Conservation (phyloP, 2,113 vertebrate species). For the Haemorhous mexicanus region DNA sequence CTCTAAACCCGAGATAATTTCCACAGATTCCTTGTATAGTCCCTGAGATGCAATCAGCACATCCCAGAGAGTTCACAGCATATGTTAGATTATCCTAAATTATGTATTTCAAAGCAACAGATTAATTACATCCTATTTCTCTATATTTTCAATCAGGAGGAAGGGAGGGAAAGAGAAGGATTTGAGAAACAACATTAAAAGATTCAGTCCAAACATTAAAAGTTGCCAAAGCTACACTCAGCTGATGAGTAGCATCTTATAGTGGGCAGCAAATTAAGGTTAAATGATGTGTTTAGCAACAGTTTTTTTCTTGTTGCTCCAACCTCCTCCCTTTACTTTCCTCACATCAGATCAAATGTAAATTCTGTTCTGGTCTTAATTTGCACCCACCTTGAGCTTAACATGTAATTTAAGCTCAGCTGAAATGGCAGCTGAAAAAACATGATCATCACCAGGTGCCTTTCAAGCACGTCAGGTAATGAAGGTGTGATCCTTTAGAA, state of each 20-base stretch:
- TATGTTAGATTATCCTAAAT: background rate
- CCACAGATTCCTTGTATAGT: background rate
- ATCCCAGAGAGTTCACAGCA: background rate
- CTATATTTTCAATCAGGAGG: background rate
- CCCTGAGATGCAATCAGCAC: background rate
- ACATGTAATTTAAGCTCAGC: background rate
- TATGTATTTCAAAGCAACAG: background rate
- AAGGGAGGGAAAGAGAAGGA: background rate
- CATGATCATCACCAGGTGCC: fast-evolving
- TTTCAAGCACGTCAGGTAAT: background rate
- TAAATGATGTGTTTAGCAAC: background rate
- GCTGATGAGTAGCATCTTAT: background rate
- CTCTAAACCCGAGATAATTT: background rate
- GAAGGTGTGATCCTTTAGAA: background rate
- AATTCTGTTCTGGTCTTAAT: background rate
- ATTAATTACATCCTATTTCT: background rate
- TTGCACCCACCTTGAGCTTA: background rate
- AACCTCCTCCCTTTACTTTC: background rate
- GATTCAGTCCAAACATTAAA: background rate
- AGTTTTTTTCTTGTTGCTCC: background rate
- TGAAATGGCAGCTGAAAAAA: background rate
- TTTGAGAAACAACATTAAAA: background rate
- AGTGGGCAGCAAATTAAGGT: background rate
- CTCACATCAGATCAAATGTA: background rate
- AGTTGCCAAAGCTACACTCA: background rate